A percentile compares a stretch with the other conserved stretches of the same genome.
Conservation (phyloP, 1,140 invertebrate genomes). For the Heliconius hewitsoni region DNA sequence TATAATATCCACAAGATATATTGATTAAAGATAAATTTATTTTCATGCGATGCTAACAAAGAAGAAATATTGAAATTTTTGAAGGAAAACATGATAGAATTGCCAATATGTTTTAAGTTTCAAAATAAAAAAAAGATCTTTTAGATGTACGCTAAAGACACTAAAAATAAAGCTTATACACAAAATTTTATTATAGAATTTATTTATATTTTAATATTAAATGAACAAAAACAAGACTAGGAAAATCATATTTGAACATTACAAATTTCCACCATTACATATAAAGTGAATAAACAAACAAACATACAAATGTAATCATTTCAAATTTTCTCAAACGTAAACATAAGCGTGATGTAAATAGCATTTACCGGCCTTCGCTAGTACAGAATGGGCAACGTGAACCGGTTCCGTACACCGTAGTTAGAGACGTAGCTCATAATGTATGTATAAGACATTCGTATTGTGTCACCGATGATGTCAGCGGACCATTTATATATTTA, state of each 20-base stretch:
- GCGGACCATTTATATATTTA: conserved; percentile 53
- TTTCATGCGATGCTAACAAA: too few relatives aligned
- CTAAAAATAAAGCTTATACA: too few relatives aligned
- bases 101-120: too few relatives aligned
- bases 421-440: conserved; percentile 1
- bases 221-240: too few relatives aligned
- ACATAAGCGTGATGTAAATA: background rate
- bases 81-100: too few relatives aligned
- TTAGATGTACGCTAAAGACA: too few relatives aligned
- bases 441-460: background rate
- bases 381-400: background rate
- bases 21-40: too few relatives aligned
- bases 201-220: too few relatives aligned
- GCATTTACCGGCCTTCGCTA: background rate
- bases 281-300: background rate
- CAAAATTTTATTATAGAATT: too few relatives aligned
- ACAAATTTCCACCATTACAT: background rate
- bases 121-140: too few relatives aligned
- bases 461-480: conserved; percentile 38
- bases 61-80: too few relatives aligned
- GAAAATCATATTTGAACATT: background rate
- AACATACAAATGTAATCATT: conserved; percentile 1
- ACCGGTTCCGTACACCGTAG: background rate
- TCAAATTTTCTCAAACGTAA: background rate
- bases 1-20: too few relatives aligned